Conservation (phyloP, 2,113 vertebrate genomes). For the Austrofundulus limnaeus region DNA sequence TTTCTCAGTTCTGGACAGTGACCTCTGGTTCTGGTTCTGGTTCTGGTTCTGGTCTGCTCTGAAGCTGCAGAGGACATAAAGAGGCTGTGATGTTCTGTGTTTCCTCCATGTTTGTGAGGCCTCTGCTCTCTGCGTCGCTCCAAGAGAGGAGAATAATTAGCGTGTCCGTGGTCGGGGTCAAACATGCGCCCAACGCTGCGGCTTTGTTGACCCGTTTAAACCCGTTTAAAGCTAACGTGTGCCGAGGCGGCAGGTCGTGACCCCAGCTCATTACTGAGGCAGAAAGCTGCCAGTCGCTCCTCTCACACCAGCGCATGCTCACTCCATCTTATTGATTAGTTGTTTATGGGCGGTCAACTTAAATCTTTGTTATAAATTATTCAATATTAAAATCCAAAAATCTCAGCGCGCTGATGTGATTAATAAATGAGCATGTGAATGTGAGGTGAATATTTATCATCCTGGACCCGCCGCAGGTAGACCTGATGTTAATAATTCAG, state of each 20-base stretch:
- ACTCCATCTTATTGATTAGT: conserved; percentile 28
- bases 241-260: conserved; percentile 60
- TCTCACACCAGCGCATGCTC: background rate
- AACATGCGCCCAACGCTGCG: conserved; percentile 48
- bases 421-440: conserved; percentile 56
- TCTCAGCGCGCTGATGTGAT: conserved; percentile 28
- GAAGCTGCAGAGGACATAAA: too few relatives aligned
- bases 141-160: conserved; percentile 68
- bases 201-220: conserved; percentile 53
- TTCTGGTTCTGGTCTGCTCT: too few relatives aligned
- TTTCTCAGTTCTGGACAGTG: too few relatives aligned
- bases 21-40: too few relatives aligned
- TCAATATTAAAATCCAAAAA: conserved; percentile 54
- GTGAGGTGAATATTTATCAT: conserved; percentile 38
- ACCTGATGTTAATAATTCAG: conserved; percentile 61
- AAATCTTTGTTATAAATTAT: conserved; percentile 49
- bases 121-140: conserved; percentile 33
- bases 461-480: conserved; percentile 48
- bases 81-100: too few relatives aligned
- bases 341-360: conserved; percentile 41
- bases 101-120: conserved; percentile 36
- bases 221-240: conserved; percentile 61
- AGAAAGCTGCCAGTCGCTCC: background rate
- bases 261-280: conserved; percentile 39
- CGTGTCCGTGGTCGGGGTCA: conserved; percentile 51